Base-by-base conservation (phyloP, 2,888 invertebrate genomes). In the Parnassius glacialis region DNA sequence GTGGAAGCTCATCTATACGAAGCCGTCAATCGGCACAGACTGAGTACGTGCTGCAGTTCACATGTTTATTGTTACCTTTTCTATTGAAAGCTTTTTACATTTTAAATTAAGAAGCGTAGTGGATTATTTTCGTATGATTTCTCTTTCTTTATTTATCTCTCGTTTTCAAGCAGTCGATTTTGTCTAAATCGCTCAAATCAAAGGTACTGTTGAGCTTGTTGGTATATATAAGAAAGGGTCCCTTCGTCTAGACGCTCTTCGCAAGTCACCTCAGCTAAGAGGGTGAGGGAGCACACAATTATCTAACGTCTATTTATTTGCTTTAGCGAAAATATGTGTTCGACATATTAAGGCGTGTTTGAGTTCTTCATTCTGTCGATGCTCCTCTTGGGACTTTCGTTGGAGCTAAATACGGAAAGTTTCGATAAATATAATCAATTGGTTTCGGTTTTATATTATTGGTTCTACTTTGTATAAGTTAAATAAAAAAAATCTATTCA, bases 171-270 rank as follows among this genome's bases (percentile, higher is more conserved):
- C 25, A 54, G 59, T 63, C 59, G 62, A 59, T 61, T 53, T 52
- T 47, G 50, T 9, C 45, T 59, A 55, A 60, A 66, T 65, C 50
- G 54, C 59, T 62, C 55, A 62, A 61, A 64, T 57, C 61, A 61
- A 65, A 68, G 62, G 44, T 55, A 62, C 54, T 62, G 61, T 61
- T 61, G 59, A 55, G 45, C 57, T 66, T 71, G 69, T 69, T 68
- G 67, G 70, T 71, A 71, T 70, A 69, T 70, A 76, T 72, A 72
- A 73, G 74, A 72, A 74, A 75, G 83, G 83, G 79, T 84, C 83
- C 87, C 87, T 85, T 81, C 85, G 90, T 90, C 90, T 91, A 91
- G 90, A 91, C 90, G 79, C 84, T 84, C 83, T 79, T 79, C 82
- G 85, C 88, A 82, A 87, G 86, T 86, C 86, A 83, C 83, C 81